Conservation (phyloP, 2,113 vertebrate genomes). For the Poeciliopsis prolifica region DNA sequence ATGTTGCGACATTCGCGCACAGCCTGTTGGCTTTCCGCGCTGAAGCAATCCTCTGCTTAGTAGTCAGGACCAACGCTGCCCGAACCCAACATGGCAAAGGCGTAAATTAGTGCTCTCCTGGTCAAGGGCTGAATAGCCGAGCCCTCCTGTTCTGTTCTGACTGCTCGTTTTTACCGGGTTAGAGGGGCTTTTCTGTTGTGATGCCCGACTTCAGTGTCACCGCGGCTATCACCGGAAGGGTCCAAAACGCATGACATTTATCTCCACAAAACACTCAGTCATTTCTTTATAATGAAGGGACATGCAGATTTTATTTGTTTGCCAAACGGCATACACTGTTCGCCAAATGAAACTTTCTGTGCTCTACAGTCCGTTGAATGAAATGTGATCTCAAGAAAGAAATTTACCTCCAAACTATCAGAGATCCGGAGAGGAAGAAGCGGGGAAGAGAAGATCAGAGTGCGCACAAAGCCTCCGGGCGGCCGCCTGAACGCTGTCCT, state of each 20-base stretch:
- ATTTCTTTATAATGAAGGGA: neutral
- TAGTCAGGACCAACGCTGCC: constrained; percentile 78
- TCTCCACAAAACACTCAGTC: neutral
- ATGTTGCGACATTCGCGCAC: constrained; percentile 72
- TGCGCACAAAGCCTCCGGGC: constrained; percentile 5
- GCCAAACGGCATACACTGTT: neutral
- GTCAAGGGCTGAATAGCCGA: constrained; percentile 70
- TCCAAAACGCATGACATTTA: constrained; percentile 6
- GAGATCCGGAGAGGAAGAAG: neutral
- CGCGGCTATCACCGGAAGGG: constrained; percentile 30
- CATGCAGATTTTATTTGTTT: neutral
- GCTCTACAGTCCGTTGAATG: neutral
- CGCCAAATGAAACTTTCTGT: neutral
- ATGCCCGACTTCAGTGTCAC: constrained; percentile 34
- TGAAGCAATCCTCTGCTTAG: constrained; percentile 81
- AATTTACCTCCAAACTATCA: constrained; percentile 46
- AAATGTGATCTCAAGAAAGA: neutral
- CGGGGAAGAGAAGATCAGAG: neutral
- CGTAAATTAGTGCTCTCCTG: constrained; percentile 82
- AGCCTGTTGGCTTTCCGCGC: constrained; percentile 51
- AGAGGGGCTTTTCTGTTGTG: constrained; percentile 38
- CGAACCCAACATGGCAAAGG: constrained; percentile 78
- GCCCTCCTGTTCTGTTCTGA: constrained; percentile 52
- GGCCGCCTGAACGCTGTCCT: constrained; percentile 1
- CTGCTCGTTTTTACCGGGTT: constrained; percentile 55